Evolutionary conservation across 2,113 vertebrate species (phyloP).

Genomic region (Motacilla tschutschensis): DNA sequence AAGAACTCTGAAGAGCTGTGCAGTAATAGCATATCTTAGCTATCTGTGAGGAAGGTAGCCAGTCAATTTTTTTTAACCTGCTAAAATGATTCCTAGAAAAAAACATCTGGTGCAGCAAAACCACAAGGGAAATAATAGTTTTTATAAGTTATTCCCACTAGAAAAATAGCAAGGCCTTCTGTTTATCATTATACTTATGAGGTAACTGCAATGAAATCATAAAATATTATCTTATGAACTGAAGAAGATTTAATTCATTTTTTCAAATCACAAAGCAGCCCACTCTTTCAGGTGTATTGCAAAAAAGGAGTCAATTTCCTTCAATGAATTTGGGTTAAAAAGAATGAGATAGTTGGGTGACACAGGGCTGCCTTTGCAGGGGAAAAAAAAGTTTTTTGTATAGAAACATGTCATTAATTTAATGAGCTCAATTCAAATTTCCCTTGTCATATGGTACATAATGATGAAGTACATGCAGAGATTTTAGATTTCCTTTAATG

Average conservation of each 20-base stretch:
- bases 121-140: conserved; percentile 63
- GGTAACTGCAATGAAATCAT: conserved; percentile 64
- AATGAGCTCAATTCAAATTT: conserved; percentile 30
- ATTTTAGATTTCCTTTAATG: conserved; percentile 33
- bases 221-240: conserved; percentile 61
- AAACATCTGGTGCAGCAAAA: conserved; percentile 38
- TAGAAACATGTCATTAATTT: background rate
- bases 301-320: conserved; percentile 49
- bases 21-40: background rate
- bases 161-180: conserved; percentile 56
- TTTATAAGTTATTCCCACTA: conserved; percentile 11
- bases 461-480: conserved; percentile 30
- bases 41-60: background rate
- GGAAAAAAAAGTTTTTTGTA: background rate
- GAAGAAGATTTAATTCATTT: conserved; percentile 35
- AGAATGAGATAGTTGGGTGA: background rate
- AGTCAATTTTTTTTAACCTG: conserved; percentile 37
- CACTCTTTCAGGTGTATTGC: conserved; percentile 28
- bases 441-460: background rate
- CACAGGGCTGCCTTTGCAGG: background rate
- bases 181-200: conserved; percentile 72
- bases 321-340: conserved; percentile 16
- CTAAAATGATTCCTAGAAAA: background rate
- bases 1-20: background rate
- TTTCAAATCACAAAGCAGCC: conserved; percentile 20